Evolutionary conservation across 2,888 invertebrate species (phyloP).

Genomic region (Ormyrus pomaceus): DNA sequence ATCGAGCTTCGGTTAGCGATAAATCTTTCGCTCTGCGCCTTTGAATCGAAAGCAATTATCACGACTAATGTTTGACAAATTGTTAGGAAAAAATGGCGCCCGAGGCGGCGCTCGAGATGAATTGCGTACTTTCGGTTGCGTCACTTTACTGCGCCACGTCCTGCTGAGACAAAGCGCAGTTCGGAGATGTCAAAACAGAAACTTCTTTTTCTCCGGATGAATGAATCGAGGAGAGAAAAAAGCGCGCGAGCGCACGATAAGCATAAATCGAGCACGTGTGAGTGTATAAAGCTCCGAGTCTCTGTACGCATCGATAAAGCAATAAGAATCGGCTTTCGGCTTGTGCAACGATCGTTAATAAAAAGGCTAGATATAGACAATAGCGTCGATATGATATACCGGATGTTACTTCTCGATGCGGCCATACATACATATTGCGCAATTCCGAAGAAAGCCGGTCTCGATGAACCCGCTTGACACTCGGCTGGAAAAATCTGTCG

Average conservation of each 20-base stretch:
- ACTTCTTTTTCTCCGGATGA: slow-evolving; percentile 31
- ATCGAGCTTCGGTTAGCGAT: neutral
- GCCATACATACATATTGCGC: neutral
- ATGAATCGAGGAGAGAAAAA: slow-evolving; percentile 35
- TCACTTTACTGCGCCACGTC: slow-evolving; percentile 18
- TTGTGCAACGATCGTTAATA: slow-evolving; percentile 30
- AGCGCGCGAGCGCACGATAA: slow-evolving; percentile 7
- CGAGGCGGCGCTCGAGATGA: neutral
- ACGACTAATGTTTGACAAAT: slow-evolving; percentile 18
- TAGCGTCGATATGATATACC: slow-evolving; percentile 19
- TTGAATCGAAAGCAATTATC: slow-evolving; percentile 16
- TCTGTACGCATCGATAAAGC: slow-evolving; percentile 27
- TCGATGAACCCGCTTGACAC: neutral
- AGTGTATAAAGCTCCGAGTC: neutral
- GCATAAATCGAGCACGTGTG: slow-evolving; percentile 15
- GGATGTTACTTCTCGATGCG: slow-evolving; percentile 1
- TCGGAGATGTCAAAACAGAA: slow-evolving; percentile 40
- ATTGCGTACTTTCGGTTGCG: slow-evolving; percentile 35
- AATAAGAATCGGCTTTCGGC: slow-evolving; percentile 7
- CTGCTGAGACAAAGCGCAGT: slow-evolving; percentile 31
- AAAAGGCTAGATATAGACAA: slow-evolving; percentile 33
- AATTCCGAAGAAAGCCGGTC: neutral
- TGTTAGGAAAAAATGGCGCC: neutral
- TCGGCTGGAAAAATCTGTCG: too few relatives aligned
- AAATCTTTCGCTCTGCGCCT: neutral